phyloP scores from a whole-genome alignment of 1,140 invertebrate genomes.

The Drosophila sp. region DNA sequence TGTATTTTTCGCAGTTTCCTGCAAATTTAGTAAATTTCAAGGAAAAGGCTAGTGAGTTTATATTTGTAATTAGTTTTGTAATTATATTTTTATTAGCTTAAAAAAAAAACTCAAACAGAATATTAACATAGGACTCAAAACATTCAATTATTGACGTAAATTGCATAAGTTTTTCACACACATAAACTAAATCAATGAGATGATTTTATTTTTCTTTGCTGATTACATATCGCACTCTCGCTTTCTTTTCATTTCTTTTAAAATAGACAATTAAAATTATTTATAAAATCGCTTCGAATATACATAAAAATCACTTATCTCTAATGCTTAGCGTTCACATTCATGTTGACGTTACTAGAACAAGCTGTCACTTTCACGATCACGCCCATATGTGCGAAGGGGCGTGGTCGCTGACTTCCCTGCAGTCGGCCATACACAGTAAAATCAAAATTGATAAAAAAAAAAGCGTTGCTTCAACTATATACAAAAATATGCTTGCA shows the following conservation, averaged over 20 bases:
- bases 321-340: slow-evolving; percentile 80
- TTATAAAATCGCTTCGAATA: slow-evolving; percentile 73
- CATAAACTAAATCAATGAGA: slow-evolving; percentile 67
- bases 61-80: slow-evolving; percentile 77
- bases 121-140: slow-evolving; percentile 71
- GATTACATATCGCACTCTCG: slow-evolving; percentile 1
- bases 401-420: slow-evolving; percentile 39
- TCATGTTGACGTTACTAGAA: slow-evolving; percentile 34
- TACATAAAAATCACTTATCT: slow-evolving; percentile 75
- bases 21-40: not conserved
- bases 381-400: slow-evolving; percentile 37
- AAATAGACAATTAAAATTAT: slow-evolving; percentile 82
- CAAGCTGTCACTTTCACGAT: slow-evolving; percentile 28
- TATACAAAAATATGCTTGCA: slow-evolving; percentile 75
- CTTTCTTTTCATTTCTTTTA: slow-evolving; percentile 49
- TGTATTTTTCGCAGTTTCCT: not conserved
- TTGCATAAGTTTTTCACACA: slow-evolving; percentile 72
- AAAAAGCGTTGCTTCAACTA: slow-evolving; percentile 71
- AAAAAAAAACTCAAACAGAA: slow-evolving; percentile 76
- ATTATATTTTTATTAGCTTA: slow-evolving; percentile 80
- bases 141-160: slow-evolving; percentile 79
- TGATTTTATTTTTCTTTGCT: slow-evolving; percentile 31
- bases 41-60: slow-evolving; percentile 3
- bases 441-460: slow-evolving; percentile 58
- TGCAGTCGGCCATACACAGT: slow-evolving; percentile 62